These are phyloP conservation scores for Sinelater perroti DNA, from an alignment of 2,888 invertebrate species.

Conservation along the genomic window DNA sequence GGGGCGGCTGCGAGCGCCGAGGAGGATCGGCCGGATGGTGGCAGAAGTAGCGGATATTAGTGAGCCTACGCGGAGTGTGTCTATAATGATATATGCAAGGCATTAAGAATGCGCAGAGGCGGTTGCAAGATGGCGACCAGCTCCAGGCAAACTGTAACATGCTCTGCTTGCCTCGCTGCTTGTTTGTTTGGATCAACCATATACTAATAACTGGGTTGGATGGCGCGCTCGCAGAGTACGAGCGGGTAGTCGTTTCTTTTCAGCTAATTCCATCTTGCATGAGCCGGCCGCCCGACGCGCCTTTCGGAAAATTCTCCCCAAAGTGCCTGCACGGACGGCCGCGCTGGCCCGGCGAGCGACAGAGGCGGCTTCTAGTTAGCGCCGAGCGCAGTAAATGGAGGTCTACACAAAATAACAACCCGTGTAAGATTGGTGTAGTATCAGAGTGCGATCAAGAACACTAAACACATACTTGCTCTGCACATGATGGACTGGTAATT, in stretches of 20 bases:
- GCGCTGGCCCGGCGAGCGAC: not conserved
- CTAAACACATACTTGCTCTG: slow-evolving; percentile 40
- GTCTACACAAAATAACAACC: slow-evolving; percentile 38
- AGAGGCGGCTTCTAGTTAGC: slow-evolving; percentile 12
- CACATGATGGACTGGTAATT: slow-evolving; percentile 54
- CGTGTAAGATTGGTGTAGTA: slow-evolving; percentile 38
- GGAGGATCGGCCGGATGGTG: slow-evolving; percentile 44
- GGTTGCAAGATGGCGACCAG: slow-evolving; percentile 55
- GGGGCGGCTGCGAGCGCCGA: slow-evolving; percentile 22
- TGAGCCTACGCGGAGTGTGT: slow-evolving; percentile 59
- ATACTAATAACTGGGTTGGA: slow-evolving; percentile 27
- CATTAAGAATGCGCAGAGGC: slow-evolving; percentile 57
- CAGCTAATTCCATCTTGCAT: slow-evolving; percentile 1
- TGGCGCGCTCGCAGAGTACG: slow-evolving; percentile 8
- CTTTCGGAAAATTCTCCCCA: not conserved
- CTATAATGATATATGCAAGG: slow-evolving; percentile 62
- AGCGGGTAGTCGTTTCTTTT: slow-evolving; percentile 14
- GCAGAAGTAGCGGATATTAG: slow-evolving; percentile 53
- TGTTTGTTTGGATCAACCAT: slow-evolving; percentile 36
- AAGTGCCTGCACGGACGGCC: not conserved
- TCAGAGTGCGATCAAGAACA: slow-evolving; percentile 39
- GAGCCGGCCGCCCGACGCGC: not conserved
- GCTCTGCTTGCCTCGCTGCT: slow-evolving; percentile 36
- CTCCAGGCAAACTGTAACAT: slow-evolving; percentile 41
- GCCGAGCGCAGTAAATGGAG: slow-evolving; percentile 26